Base-by-base conservation (phyloP, 53 echinoderm and acorn worm species). In the Paelopatides confundens region DNA sequence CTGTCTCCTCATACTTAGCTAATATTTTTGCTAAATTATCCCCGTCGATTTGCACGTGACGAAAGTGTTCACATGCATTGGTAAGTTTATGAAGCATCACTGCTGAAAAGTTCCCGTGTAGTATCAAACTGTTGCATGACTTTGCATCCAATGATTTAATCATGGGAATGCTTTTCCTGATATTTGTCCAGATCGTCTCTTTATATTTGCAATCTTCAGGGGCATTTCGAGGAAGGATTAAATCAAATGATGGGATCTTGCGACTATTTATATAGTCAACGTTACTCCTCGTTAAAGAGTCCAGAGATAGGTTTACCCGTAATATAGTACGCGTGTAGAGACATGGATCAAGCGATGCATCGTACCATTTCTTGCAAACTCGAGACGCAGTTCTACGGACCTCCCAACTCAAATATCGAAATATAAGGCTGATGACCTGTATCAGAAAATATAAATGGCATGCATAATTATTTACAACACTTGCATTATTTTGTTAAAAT, bases 341-440 rank as follows among this genome's bases (percentile, higher is more conserved):
- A 18, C n/a, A 21, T 11, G 69, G 69, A 38, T 69, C 69, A 38
- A 69, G 35, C 12, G 35, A 69, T n/a, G 69, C 69, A 8, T 69
- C n/a, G 35, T 69, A 35, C 69, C 69, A 69, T 15, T 33, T 69
- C 14, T 69, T 69, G 35, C 69, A 69, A 5, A 69, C 69, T 15
- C 18, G 38, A 23, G 69, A 69, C 8, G 69, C 69, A 21, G 7
- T 32, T 69, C 34, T 35, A n/a, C 38, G 35, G 69, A 36, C 69
- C 35, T 69, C 11, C 35, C 34, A 69, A n/a, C 35, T 32, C 69
- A 69, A 31, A 32, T 21, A 69, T 38, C 38, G 36, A n/a, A 69
- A 36, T 69, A 69, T 69, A 17, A 34, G 69, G 14, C 35, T 36
- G 21, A 69, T 35, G n/a, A 69, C 34, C 69, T 69, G 33, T 35